Evolutionary conservation across 2,113 vertebrate genomes (phyloP), one percentile per base, ranked within the genome.

Genomic region (Austrofundulus limnaeus): DNA sequence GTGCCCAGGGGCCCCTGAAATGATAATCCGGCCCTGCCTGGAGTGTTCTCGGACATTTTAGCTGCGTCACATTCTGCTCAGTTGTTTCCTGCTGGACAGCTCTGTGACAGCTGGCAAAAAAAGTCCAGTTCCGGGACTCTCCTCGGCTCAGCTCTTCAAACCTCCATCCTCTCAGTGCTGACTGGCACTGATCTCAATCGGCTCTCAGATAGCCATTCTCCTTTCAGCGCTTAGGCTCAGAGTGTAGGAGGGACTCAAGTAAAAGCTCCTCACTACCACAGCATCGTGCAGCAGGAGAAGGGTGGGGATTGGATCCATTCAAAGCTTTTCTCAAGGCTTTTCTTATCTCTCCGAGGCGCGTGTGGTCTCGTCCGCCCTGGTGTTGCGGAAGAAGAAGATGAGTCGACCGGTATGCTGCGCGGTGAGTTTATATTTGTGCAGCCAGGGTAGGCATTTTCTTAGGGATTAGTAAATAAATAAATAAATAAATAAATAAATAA

Each of bases 161-260:
- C 66, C 70, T 70, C 31, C 70, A 34, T 48, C 55, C 72, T 21
- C 14, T 58, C 10, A 60, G 61, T 74, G 75, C 65, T 72, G 79
- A 68, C 62, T 76, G 68, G 38, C 64, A 17, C 76, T 77, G 82
- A 83, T 90, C 68, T 83, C 75, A 67, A 77, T 84, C 86, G 54
- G 72, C 73, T 79, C 74, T 41, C 69, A 81, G 79, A 80, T 85
- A 85, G 78, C 72, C 34, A 67, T 65, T 78, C 70, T 88, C 81
- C 77, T 85, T 77, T 88, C 86, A 87, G 89, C 85, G 72, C 75
- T 70, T 73, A 69, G 60, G 59, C 80, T 66, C 24, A 55, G 67
- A 53, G 85, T 69, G 90, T 78, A 85, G 87, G 88, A 75, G 91
- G 89, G 85, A 86, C 86, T 81, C 77, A 78, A 41, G 31, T 16